A percentile compares a stretch with the other conserved stretches of the same genome.
Evolutionary conservation across 1,140 invertebrate species (phyloP).

Genomic region (Anoplolepis gracilipes): DNA sequence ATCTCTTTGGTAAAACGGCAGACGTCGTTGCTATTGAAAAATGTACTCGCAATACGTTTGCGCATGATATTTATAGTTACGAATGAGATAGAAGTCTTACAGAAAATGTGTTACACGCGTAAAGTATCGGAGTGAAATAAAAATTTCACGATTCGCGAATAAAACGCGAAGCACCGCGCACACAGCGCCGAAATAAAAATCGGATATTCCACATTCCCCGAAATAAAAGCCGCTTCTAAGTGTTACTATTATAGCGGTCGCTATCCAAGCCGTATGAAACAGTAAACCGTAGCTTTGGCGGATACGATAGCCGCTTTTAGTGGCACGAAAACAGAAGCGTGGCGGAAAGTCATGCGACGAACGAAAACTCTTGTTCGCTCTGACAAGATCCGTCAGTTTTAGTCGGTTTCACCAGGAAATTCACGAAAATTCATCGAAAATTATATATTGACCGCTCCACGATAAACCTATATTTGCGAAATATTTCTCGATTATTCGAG

Average conservation of each 20-base stretch:
- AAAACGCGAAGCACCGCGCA: background rate
- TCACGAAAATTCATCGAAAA: conserved; percentile 2
- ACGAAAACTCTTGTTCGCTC: conserved; percentile 35
- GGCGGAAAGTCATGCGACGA: conserved; percentile 22
- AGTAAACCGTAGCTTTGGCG: conserved; percentile 41
- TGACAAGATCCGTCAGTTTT: conserved; percentile 22
- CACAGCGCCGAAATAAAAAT: conserved; percentile 49
- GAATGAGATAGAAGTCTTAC: background rate
- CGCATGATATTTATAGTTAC: conserved; percentile 25
- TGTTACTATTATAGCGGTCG: conserved; percentile 43
- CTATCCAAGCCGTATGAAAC: conserved; percentile 35
- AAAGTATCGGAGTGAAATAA: conserved; percentile 38
- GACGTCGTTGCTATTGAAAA: background rate
- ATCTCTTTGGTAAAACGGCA: background rate
- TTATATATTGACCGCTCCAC: background rate
- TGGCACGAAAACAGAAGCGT: conserved; percentile 33
- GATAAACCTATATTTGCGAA: background rate
- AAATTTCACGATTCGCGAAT: conserved; percentile 46
- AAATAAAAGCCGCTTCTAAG: conserved; percentile 54
- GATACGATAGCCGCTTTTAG: conserved; percentile 54
- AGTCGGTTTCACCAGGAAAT: conserved; percentile 31
- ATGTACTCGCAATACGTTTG: conserved; percentile 11
- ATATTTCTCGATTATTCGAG: conserved; percentile 14
- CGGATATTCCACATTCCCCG: conserved; percentile 2
- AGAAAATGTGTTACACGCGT: background rate